These are phyloP conservation scores for Sandelia bainsii DNA, from an alignment of 2,797 vertebrate species.

Conservation along the genomic window DNA sequence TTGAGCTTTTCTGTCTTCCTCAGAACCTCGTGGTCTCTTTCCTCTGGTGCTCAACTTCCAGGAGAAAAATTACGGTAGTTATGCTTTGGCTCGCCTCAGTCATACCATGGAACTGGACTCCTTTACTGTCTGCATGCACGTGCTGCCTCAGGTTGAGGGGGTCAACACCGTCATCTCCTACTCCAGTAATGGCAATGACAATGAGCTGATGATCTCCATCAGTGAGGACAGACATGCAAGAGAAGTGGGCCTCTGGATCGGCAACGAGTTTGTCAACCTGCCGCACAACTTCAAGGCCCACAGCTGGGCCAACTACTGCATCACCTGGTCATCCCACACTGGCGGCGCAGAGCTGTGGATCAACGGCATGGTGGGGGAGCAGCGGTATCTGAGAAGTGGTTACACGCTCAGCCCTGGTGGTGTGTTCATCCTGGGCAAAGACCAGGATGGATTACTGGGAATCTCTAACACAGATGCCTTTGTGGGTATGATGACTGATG, in stretches of 20 bases:
- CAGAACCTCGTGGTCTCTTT: constrained; percentile 70
- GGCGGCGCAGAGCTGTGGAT: constrained; percentile 83
- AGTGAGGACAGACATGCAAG: constrained; percentile 43
- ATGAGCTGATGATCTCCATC: constrained; percentile 84
- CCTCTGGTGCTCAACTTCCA: constrained; percentile 88
- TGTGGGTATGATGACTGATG: constrained; percentile 81
- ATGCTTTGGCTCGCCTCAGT: constrained; percentile 76
- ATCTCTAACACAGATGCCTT: constrained; percentile 82
- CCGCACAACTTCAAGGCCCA: constrained; percentile 71
- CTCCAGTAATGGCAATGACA: constrained; percentile 77
- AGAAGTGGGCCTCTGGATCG: constrained; percentile 84
- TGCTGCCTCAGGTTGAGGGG: constrained; percentile 56
- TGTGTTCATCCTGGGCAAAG: constrained; percentile 82
- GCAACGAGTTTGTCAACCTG: constrained; percentile 85
- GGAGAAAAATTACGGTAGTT: constrained; percentile 76
- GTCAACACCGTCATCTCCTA: constrained; percentile 87
- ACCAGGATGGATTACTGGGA: constrained; percentile 85
- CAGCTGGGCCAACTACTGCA: constrained; percentile 87
- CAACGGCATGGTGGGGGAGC: constrained; percentile 81
- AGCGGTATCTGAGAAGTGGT: constrained; percentile 72
- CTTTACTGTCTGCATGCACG: constrained; percentile 87
- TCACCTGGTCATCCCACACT: constrained; percentile 84
- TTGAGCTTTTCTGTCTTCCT: constrained; percentile 2
- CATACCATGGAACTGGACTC: constrained; percentile 75
- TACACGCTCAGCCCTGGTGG: constrained; percentile 79